Evolutionary conservation across 2,113 vertebrate species (phyloP).

Genomic region (Phocoena sinus): DNA sequence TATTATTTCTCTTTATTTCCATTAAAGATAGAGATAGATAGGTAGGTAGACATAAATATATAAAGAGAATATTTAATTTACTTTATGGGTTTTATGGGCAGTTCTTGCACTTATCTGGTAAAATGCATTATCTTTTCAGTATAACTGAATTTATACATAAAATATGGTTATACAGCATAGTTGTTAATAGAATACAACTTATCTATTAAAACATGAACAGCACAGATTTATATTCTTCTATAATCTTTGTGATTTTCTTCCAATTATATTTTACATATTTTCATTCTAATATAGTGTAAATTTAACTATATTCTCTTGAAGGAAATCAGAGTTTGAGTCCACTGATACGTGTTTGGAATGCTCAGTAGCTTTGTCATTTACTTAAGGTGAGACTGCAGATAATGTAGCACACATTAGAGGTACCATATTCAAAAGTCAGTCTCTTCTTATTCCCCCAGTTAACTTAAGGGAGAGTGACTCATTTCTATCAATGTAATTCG

Average conservation of each 20-base stretch:
- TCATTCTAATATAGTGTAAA: not conserved
- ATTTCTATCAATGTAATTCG: not conserved
- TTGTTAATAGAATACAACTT: not conserved
- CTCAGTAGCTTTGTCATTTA: not conserved
- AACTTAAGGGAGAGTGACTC: not conserved
- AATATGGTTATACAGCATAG: not conserved
- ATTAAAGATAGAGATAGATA: not conserved
- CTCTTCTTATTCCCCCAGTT: not conserved
- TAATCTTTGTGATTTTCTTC: not conserved
- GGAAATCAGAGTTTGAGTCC: not conserved
- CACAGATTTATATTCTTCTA: not conserved
- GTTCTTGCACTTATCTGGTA: not conserved
- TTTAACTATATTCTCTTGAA: not conserved
- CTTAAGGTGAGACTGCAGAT: not conserved
- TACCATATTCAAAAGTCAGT: not conserved
- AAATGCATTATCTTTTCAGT: not conserved
- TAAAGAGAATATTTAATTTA: not conserved
- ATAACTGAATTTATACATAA: not conserved
- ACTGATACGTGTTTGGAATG: not conserved
- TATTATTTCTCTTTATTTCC: not conserved
- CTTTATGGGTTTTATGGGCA: not conserved
- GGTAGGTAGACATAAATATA: not conserved
- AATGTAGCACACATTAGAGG: not conserved
- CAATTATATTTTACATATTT: not conserved
- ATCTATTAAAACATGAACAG: not conserved